phyloP scores from a whole-genome alignment of 2,888 invertebrate species.

The Sepioteuthis lessoniana region DNA sequence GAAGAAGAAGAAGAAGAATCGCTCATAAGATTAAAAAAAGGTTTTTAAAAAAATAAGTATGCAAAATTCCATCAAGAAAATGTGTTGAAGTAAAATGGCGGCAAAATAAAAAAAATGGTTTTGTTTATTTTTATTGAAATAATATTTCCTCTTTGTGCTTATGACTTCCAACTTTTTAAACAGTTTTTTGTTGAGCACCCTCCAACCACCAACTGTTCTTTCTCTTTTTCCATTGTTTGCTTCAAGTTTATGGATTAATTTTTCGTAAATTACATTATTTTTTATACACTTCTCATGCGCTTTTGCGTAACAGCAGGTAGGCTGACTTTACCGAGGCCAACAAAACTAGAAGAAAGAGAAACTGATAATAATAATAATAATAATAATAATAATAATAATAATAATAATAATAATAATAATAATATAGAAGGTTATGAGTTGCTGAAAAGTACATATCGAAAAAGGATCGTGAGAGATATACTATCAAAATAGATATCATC shows the following conservation, averaged over 20 bases:
- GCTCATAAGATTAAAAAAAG: not conserved
- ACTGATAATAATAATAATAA: not conserved
- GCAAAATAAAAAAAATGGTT: not conserved
- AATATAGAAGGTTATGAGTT: no score
- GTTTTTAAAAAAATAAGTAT: no score
- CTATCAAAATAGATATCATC: no score
- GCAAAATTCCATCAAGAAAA: not conserved
- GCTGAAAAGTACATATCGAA: no score
- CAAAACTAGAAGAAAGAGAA: not conserved
- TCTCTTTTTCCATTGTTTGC: not conserved
- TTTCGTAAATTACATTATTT: constrained; percentile 41
- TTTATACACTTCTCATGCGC: not conserved
- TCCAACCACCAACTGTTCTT: no score
- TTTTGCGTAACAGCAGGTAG: not conserved
- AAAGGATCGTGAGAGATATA: no score
- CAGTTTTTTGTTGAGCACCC: not conserved
- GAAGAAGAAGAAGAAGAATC: not conserved
- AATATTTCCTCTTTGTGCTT: not conserved
- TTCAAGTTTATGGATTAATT: not conserved
- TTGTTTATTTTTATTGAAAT: constrained; percentile 13
- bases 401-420: no score
- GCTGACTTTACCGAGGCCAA: not conserved
- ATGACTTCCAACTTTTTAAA: not conserved
- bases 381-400: no score
- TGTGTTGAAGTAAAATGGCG: not conserved